Evolutionary conservation across 2,888 invertebrate genomes (phyloP), one percentile per base, ranked within the genome.

Genomic region (Platypus cylindrus): DNA sequence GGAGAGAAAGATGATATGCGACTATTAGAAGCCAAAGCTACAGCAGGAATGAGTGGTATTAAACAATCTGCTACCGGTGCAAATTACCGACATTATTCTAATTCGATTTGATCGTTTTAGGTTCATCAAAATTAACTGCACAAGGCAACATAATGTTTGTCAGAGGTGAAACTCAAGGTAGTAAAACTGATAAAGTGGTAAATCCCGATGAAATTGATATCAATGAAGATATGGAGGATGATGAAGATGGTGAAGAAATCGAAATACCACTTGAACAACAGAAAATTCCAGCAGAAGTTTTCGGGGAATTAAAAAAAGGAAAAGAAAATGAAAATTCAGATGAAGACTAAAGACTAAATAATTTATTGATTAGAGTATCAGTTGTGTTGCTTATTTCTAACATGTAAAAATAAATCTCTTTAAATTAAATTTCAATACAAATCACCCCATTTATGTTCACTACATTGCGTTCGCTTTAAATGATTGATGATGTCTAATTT

Each of bases 161-260:
- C 9, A 74, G 87, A 17, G 87, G 89, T 26, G 83, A 83, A 61
- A 86, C 85, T 7, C 84, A 86, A 58, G 83, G 83, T 24, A 66
- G 69, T 37, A 68, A 68, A 44, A 71, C 75, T 41, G 74, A 76
- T 38, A 75, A 76, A 49, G 79, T 85, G 27, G 68, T 75, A 29
- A 87, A 89, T 70, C 87, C 87, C 12, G 87, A 87, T 63, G 86
- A 89, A 64, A 86, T 89, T 53, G 73, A 84, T 51, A 81, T 87
- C 57, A 84, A 81, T 51, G 76, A 76, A 12, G 74, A 74, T 3
- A 48, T 50, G 11, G 72, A 71, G 30, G 72, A 66, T 0, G 64
- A 63, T 3, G 65, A 69, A 26, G 73, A 71, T 29, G 72, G 66
- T 29, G 70, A 67, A 26, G 67, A 68, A 13, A 67, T 70, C 33